A percentile compares a stretch with the other conserved stretches of the same genome.
Evolutionary conservation across 1,140 invertebrate genomes (phyloP).

Genomic region (Lucilia sericata): DNA sequence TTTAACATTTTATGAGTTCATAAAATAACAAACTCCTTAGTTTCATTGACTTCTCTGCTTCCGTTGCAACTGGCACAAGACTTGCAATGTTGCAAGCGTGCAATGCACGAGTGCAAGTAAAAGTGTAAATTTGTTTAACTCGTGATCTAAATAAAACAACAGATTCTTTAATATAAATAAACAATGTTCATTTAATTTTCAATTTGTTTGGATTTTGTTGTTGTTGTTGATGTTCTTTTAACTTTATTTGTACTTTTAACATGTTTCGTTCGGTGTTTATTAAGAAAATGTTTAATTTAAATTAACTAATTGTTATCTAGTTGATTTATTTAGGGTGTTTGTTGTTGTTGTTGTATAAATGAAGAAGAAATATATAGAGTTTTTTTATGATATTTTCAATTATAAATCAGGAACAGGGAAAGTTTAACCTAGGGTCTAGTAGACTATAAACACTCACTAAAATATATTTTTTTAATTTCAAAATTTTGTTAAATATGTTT

Average conservation of each 20-base stretch:
- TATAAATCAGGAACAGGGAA: too few relatives aligned
- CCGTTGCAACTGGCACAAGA: too few relatives aligned
- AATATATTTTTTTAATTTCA: too few relatives aligned
- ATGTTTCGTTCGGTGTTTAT: slow-evolving; percentile 3
- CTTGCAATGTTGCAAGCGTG: too few relatives aligned
- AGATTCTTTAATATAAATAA: neutral
- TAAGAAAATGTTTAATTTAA: slow-evolving; percentile 13
- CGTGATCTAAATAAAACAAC: slow-evolving; percentile 6
- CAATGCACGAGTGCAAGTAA: neutral
- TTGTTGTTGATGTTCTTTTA: neutral
- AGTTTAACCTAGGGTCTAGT: too few relatives aligned
- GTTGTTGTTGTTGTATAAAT: too few relatives aligned
- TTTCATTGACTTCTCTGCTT: neutral
- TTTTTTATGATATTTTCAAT: too few relatives aligned
- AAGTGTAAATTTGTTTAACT: neutral
- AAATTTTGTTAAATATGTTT: too few relatives aligned
- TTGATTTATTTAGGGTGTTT: neutral
- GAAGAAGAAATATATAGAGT: too few relatives aligned
- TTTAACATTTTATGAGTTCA: neutral
- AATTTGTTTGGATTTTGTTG: neutral
- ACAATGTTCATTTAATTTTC: slow-evolving; percentile 18
- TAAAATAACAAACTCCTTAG: neutral
- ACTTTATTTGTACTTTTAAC: slow-evolving; percentile 7
- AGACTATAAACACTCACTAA: too few relatives aligned
- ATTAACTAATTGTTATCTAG: neutral